Percentiles rank a stretch among this genome's conserved stretches.
These are phyloP conservation scores for Melanostoma scalare DNA, from an alignment of 2,888 invertebrate species.

Conservation along the genomic window DNA sequence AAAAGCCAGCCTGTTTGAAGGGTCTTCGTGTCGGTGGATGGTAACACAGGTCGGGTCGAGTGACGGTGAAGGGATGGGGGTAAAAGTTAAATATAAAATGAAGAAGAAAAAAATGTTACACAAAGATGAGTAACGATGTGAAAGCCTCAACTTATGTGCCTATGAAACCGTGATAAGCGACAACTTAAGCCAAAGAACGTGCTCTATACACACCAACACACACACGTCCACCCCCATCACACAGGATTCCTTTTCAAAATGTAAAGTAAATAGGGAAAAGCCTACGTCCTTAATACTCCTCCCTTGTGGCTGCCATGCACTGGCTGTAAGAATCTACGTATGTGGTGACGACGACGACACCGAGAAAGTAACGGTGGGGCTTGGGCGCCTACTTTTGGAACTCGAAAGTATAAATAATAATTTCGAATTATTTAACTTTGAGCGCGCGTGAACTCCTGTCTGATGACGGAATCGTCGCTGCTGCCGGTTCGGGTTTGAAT, in stretches of 20 bases:
- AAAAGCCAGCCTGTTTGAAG: constrained; percentile 52
- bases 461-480: constrained; percentile 35
- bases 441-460: constrained; percentile 47
- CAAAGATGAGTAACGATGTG: constrained; percentile 70
- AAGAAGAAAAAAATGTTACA: constrained; percentile 27
- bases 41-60: not conserved
- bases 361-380: not conserved
- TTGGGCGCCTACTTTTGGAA: constrained; percentile 32
- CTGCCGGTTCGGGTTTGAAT: not conserved
- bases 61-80: constrained; percentile 1
- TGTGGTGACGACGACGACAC: not conserved
- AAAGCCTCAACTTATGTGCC: constrained; percentile 69
- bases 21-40: constrained; percentile 32
- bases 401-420: constrained; percentile 67
- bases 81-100: constrained; percentile 60
- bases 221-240: constrained; percentile 7
- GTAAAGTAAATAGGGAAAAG: constrained; percentile 59
- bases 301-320: not conserved
- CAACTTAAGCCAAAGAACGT: constrained; percentile 67
- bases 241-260: constrained; percentile 51
- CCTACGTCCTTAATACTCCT: not conserved
- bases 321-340: not conserved
- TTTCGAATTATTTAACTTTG: constrained; percentile 69
- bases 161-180: constrained; percentile 71
- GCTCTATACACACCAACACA: constrained; percentile 39